A percentile compares a stretch with the other conserved stretches of the same genome.
Evolutionary conservation across 2,113 vertebrate species (phyloP).

Genomic region (Muntiacus reevesi): DNA sequence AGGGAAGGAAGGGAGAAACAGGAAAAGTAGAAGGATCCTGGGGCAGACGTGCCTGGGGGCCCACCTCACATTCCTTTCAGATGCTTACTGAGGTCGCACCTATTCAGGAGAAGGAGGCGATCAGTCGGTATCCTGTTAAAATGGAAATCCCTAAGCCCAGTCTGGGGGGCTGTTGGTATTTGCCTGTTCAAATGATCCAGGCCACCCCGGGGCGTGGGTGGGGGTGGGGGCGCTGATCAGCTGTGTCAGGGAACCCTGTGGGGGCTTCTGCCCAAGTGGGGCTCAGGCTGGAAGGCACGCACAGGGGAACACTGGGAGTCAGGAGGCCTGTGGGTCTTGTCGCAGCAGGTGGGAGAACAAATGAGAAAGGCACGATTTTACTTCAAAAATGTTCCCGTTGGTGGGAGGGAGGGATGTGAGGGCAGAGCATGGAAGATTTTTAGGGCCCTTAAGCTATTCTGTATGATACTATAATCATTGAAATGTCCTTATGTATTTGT

Average conservation of each 20-base stretch:
- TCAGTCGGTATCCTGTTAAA: background rate
- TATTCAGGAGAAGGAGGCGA: background rate
- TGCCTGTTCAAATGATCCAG: background rate
- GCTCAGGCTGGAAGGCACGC: background rate
- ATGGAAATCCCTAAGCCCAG: background rate
- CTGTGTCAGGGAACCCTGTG: background rate
- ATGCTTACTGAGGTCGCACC: background rate
- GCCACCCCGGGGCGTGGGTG: background rate
- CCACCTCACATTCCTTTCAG: background rate
- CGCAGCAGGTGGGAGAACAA: background rate
- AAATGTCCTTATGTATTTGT: background rate
- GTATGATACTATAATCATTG: fast-evolving
- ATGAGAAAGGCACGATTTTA: background rate
- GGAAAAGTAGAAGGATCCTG: background rate
- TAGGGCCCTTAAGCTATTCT: background rate
- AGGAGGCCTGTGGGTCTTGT: no score
- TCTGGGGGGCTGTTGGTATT: background rate
- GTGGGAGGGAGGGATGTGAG: background rate
- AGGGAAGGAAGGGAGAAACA: background rate
- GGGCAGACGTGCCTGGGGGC: background rate
- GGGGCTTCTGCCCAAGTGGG: no score
- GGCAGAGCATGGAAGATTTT: background rate
- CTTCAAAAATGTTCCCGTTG: background rate
- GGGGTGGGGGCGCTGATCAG: background rate
- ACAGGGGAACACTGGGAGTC: background rate